Evolutionary conservation across 2,113 vertebrate species (phyloP), one percentile per base, ranked within the genome.

Genomic region (Plecturocebus donacophilus): DNA sequence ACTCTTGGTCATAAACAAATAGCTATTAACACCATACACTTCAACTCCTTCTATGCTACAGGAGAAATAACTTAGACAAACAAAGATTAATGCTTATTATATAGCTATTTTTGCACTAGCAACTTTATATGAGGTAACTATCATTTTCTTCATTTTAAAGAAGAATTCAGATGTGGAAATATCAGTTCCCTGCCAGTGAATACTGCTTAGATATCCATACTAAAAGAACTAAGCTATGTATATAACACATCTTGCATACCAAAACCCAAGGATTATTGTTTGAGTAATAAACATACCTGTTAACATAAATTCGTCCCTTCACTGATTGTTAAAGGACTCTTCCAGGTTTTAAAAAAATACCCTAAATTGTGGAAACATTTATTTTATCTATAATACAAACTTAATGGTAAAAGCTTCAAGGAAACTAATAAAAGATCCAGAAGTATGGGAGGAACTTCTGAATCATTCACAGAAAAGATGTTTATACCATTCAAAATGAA

Each of bases 61-160:
- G 52, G 32, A 85, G 35, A 88, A 94, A 95, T 52, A 92, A 85
- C 23, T 92, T 64, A 40, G 58, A 90, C 81, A 84, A 38, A 64
- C 1, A 88, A 76, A 85, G 52, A 86, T 75, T 64, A 94, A 40
- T 75, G 19, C 14, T 82, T 92, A 92, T 17, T 58, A 91, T 56
- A 61, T 3, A 88, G 27, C n/a, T n/a, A 52, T 80, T 87, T 95
- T 85, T 82, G 47, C 76, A 94, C 2, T 96, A 95, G 45, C 54
- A 91, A 93, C 32, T 83, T 97, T 66, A 42, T 16, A 82, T 35
- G 13, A 87, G 42, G 61, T 56, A 94, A 80, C 42, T 96, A 76
- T 61, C 9, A 84, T 93, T 92, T 96, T 92, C 58, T 89, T 85
- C 58, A 76, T 75, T 91, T 95, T 84, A 79, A 96, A 79, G 42